These are phyloP conservation scores for Mustela erminea DNA, from an alignment of 2,797 vertebrate genomes.

Conservation along the genomic window DNA sequence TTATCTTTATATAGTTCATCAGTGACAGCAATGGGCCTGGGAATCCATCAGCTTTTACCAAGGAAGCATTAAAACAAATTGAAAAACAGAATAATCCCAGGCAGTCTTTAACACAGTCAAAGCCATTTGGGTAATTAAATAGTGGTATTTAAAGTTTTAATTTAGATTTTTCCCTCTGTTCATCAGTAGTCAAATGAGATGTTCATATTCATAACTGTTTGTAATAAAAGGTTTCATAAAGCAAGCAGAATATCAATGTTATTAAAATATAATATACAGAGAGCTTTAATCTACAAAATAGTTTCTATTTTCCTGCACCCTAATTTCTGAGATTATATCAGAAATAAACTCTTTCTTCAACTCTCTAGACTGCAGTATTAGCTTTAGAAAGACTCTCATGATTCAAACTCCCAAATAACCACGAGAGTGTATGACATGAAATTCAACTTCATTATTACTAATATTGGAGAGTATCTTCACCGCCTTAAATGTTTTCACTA, in stretches of 20 bases:
- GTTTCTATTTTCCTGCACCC: constrained; percentile 78
- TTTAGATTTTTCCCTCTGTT: constrained; percentile 95
- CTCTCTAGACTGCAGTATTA: neutral
- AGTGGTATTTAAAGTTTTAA: constrained; percentile 99
- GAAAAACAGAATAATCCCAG: constrained; percentile 99
- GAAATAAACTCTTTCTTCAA: constrained; percentile 67
- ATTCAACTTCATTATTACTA: constrained; percentile 35
- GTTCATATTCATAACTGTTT: constrained; percentile 91
- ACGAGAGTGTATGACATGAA: constrained; percentile 39
- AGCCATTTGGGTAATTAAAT: constrained; percentile 99
- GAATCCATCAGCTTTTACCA: constrained; percentile 93
- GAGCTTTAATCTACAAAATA: constrained; percentile 83
- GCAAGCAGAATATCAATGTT: constrained; percentile 89
- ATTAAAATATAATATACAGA: constrained; percentile 84
- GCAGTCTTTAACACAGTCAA: constrained; percentile 94
- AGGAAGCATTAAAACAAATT: constrained; percentile 95
- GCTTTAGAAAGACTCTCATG: constrained; percentile 14
- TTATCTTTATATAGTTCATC: constrained; percentile 98
- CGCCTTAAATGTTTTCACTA: constrained; percentile 62
- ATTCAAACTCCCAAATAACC: constrained; percentile 45
- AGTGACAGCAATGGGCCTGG: constrained; percentile 92
- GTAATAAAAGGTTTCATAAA: constrained; percentile 91
- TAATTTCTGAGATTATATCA: constrained; percentile 72
- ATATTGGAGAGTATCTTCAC: constrained; percentile 62
- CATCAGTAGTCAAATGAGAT: constrained; percentile 91